Conservation (phyloP, 2,113 vertebrate species). For the Copsychus sechellarum region DNA sequence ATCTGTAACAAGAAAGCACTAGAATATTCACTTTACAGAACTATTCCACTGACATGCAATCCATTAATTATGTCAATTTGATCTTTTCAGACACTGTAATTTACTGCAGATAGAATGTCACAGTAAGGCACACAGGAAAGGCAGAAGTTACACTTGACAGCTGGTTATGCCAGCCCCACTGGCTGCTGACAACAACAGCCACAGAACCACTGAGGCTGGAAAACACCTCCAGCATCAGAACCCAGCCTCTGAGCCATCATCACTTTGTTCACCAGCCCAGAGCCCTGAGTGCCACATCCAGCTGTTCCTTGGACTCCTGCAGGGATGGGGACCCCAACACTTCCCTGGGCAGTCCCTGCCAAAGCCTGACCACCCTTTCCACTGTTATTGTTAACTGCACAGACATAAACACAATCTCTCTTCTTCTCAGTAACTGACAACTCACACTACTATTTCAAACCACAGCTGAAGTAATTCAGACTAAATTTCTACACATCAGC, state of each 20-base stretch:
- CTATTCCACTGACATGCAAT: neutral
- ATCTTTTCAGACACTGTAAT: constrained; percentile 2
- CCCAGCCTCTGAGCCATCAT: neutral
- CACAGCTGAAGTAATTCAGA: neutral
- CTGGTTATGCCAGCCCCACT: neutral
- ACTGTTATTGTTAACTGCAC: neutral
- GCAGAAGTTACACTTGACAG: neutral
- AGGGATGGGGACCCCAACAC: neutral
- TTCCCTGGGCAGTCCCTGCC: neutral
- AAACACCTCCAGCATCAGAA: neutral
- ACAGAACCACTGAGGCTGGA: neutral
- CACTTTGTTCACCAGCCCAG: neutral
- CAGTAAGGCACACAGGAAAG: neutral
- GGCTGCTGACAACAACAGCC: neutral
- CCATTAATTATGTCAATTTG: neutral
- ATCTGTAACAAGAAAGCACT: neutral
- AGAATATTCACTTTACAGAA: constrained; percentile 2
- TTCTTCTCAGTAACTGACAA: neutral
- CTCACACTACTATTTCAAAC: neutral
- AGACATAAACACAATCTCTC: neutral
- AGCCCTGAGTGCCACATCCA: neutral
- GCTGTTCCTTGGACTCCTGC: rapidly evolving
- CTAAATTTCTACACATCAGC: neutral
- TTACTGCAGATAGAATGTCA: neutral
- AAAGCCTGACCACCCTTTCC: neutral